Base-by-base conservation (phyloP, 2,888 invertebrate genomes). In the Eupithecia vulgata region DNA sequence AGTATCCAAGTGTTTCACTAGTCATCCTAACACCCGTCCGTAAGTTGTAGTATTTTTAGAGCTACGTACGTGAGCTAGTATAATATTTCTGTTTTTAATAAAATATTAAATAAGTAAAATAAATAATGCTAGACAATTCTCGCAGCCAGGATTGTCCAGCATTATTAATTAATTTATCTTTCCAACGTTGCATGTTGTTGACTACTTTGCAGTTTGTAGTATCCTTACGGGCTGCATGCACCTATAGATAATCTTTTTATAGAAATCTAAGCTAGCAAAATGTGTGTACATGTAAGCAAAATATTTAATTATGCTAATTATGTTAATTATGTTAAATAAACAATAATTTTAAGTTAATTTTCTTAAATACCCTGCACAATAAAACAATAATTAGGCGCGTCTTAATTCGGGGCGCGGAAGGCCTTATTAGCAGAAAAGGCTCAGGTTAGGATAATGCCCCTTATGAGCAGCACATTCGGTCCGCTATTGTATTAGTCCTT, bases 381-480 rank as follows among this genome's bases (percentile, higher is more conserved):
- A 70, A 70, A 48, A 68, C 45, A 74, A 66, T 68, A 40, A 71
- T 71, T 25, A 71, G 68, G 62, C 70, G 37, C 45, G 70, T 65
- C 45, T 65, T 68, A 35, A 74, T 59, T 52, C 48, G 35, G 67
- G 42, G 45, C 40, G 64, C 68, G 77, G 76, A 76, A 76, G 76
- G 52, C 71, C 74, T 76, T 78, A 78, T 75, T 78, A 79, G 68
- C 72, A 70, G 80, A 81, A 79, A 76, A 77, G 72, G 77, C 75
- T 72, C 75, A 76, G 75, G 77, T 78, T 48, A 30, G 70, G 68
- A 79, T 81, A 83, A 83, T 83, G 80, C 0, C 10, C 82, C 81
- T 82, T 79, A 82, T 81, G 82, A 82, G 83, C 72, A 79, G 82
- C 81, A 79, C 82, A 80, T 81, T n/a, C 79, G 61, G 66, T 40